phyloP scores from a whole-genome alignment of 1,140 invertebrate genomes.

The Diuraphis noxia region DNA sequence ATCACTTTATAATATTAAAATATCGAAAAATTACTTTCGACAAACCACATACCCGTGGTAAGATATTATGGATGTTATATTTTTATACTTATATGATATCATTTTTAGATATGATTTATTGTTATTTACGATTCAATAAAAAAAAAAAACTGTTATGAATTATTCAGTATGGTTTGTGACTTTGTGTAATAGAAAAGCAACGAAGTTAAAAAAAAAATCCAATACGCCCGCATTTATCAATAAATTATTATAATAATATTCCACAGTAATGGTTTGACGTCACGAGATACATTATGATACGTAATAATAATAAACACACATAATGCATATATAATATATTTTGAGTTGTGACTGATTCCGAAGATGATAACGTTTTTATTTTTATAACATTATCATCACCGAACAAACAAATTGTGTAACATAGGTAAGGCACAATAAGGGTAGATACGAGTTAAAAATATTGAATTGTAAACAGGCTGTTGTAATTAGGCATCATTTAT shows the following conservation, averaged over 20 bases:
- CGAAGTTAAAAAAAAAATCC: neutral
- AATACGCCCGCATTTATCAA: slow-evolving; percentile 34
- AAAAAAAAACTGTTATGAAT: slow-evolving; percentile 18
- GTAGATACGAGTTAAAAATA: neutral
- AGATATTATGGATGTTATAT: neutral
- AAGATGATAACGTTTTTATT: neutral
- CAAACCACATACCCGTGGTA: neutral
- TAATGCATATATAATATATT: neutral
- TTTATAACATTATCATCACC: neutral
- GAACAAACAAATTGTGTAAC: neutral
- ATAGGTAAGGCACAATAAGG: neutral
- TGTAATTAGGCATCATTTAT: neutral
- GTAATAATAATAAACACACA: neutral
- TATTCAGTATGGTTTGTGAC: neutral
- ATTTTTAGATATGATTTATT: slow-evolving; percentile 27
- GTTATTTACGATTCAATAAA: slow-evolving; percentile 13
- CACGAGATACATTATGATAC: neutral
- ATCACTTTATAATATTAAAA: neutral
- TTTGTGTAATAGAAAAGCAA: neutral
- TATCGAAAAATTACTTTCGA: neutral
- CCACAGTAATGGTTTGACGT: neutral
- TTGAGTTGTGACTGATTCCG: neutral
- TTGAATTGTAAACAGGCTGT: neutral
- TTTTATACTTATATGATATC: neutral
- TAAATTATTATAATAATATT: slow-evolving; percentile 18